phyloP scores from a whole-genome alignment of 2,888 invertebrate genomes.

The Adelphocoris suturalis region DNA sequence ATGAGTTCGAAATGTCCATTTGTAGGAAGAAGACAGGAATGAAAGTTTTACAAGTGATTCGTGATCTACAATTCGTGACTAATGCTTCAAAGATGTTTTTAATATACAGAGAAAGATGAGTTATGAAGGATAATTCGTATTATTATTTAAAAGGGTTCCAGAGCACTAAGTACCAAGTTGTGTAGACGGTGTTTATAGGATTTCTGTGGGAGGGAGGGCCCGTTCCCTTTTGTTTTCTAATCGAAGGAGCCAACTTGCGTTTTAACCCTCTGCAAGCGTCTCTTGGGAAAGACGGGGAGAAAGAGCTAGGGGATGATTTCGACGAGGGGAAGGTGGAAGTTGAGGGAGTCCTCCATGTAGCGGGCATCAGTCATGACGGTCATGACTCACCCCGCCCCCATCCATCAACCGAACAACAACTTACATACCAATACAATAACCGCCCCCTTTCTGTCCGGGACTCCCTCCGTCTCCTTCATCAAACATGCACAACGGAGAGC shows the following conservation, averaged over 20 bases:
- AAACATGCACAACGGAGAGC: constrained; percentile 70
- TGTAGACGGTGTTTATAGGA: constrained; percentile 14
- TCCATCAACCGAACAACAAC: constrained; percentile 71
- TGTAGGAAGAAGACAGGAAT: too few relatives aligned
- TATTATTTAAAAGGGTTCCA: neutral
- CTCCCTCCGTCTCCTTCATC: constrained; percentile 61
- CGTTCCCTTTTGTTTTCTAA: constrained; percentile 61
- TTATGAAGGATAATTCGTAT: neutral
- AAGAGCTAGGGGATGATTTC: neutral
- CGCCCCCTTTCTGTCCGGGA: neutral
- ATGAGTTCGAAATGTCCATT: too few relatives aligned
- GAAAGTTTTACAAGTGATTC: neutral
- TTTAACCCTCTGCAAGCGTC: constrained; percentile 20
- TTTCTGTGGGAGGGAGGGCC: neutral
- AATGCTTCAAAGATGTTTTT: neutral
- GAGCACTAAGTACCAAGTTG: constrained; percentile 8
- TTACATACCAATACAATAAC: constrained; percentile 72
- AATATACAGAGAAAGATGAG: neutral
- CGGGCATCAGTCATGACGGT: constrained; percentile 69
- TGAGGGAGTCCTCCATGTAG: constrained; percentile 56
- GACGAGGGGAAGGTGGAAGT: constrained; percentile 23
- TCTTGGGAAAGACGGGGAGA: constrained; percentile 14
- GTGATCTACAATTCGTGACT: neutral
- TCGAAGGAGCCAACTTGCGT: constrained; percentile 56
- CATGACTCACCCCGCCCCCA: constrained; percentile 66